Evolutionary conservation across 2,113 vertebrate species (phyloP).

Genomic region (Ceyx cyanopectus): DNA sequence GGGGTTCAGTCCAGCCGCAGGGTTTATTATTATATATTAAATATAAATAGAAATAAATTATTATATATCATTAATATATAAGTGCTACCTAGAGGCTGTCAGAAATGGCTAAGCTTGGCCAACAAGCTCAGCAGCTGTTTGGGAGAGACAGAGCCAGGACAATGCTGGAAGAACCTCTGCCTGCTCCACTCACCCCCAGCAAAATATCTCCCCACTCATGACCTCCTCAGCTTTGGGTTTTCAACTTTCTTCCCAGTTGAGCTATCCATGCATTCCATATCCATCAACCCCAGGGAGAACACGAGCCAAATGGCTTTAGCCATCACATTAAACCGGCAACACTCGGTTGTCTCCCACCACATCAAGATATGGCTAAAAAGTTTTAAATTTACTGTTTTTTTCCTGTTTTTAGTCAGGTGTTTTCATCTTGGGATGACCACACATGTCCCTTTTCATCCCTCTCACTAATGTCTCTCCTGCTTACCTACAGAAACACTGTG

Average conservation of each 20-base stretch:
- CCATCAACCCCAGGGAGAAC: background rate
- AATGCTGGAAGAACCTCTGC: background rate
- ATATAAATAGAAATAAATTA: too few species aligned
- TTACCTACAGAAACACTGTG: background rate
- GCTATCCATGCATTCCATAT: background rate
- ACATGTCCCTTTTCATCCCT: background rate
- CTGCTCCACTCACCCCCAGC: background rate
- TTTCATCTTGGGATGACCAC: background rate
- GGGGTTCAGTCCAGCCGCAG: background rate
- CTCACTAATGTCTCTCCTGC: background rate
- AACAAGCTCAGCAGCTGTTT: background rate
- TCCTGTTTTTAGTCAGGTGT: background rate
- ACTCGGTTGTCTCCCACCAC: background rate
- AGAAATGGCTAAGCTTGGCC: background rate
- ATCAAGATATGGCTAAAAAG: background rate
- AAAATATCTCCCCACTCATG: background rate
- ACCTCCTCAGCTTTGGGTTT: background rate
- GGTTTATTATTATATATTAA: background rate
- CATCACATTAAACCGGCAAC: background rate
- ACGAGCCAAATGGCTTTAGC: background rate
- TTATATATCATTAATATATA: background rate
- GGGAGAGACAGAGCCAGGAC: background rate
- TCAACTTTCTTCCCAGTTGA: background rate
- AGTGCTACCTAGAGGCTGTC: background rate
- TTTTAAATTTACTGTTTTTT: background rate